Percentiles rank a stretch among this genome's conserved stretches.
These are phyloP conservation scores for Piscicola geometra DNA, from an alignment of 2,888 invertebrate species.

Conservation along the genomic window DNA sequence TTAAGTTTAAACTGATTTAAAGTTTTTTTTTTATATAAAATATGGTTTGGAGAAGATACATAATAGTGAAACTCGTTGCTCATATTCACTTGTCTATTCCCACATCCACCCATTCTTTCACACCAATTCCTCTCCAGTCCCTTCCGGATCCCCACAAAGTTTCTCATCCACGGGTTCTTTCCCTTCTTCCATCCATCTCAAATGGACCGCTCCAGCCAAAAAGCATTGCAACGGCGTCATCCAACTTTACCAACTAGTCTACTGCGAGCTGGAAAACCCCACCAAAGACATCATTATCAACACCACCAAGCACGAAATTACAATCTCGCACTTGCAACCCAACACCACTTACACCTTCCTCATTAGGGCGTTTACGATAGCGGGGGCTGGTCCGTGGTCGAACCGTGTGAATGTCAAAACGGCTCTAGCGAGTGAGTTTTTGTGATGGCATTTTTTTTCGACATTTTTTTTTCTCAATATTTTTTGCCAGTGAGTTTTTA, in stretches of 20 bases:
- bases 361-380: constrained; percentile 82
- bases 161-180: constrained; percentile 79
- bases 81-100: too few species aligned
- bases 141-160: constrained; percentile 57
- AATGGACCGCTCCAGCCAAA: constrained; percentile 66
- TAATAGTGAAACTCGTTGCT: too few species aligned
- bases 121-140: constrained; percentile 50
- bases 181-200: constrained; percentile 59
- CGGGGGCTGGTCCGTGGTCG: constrained; percentile 86
- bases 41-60: too few species aligned
- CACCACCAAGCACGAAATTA: constrained; percentile 48
- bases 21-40: too few species aligned
- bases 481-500: too few species aligned
- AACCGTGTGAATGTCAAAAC: constrained; percentile 66
- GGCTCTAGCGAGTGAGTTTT: constrained; percentile 40
- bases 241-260: constrained; percentile 83
- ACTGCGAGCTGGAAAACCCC: constrained; percentile 63
- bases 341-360: constrained; percentile 88
- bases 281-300: constrained; percentile 50
- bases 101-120: too few species aligned
- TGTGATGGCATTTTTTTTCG: not conserved
- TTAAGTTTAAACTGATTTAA: not conserved
- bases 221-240: constrained; percentile 66
- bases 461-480: not conserved
- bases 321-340: constrained; percentile 67